Base-by-base conservation (phyloP, 2,888 invertebrate species). In the Rhamphomyia laevipes region DNA sequence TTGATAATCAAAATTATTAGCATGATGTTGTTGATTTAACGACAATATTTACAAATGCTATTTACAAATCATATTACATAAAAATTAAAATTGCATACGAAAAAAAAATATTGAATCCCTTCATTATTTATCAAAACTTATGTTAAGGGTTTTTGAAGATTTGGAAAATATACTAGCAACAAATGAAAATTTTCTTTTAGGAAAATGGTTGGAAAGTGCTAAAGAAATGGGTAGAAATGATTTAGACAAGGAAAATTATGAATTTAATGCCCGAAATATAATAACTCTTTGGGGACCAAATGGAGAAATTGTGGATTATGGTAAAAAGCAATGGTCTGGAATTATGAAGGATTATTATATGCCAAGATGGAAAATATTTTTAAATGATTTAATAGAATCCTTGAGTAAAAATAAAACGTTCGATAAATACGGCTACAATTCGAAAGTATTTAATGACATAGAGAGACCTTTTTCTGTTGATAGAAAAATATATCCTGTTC, bases 241-340 rank as follows among this genome's bases (percentile, higher is more conserved):
- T 15, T 58, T 67, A 46, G 76, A 75, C 58, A 64, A 64, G 48
- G 55, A 62, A 12, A 68, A 77, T 45, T 82, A 75, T 59, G 84
- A 86, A 63, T 82, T 77, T 59, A 94, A 95, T 65, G 92, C 93
- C 0, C 76, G 86, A 45, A 92, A 93, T 72, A 95, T 95, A 69
- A 84, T 96, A 41, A 92, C 93, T 1, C 66, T 92, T 13, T 96
- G 95, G 95, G 95, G 95, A 16, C 94, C 94, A 0, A 76, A 75
- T 45, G 93, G 90, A 1, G 85, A 94, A 72, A 92, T 94, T 51
- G 70, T 80, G 18, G 94, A 95, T 65, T 95, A 95, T 67, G 95
- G 93, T 1, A 84, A 83, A 57, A 95, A 95, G 61, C 94, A 95
- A 64, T 95, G 94, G 94, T 74, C 82, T 15, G 90, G 83, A 10